Percentiles rank a stretch among this genome's conserved stretches.
phyloP scores from a whole-genome alignment of 2,888 invertebrate species.

The Pyrrhia umbra region DNA sequence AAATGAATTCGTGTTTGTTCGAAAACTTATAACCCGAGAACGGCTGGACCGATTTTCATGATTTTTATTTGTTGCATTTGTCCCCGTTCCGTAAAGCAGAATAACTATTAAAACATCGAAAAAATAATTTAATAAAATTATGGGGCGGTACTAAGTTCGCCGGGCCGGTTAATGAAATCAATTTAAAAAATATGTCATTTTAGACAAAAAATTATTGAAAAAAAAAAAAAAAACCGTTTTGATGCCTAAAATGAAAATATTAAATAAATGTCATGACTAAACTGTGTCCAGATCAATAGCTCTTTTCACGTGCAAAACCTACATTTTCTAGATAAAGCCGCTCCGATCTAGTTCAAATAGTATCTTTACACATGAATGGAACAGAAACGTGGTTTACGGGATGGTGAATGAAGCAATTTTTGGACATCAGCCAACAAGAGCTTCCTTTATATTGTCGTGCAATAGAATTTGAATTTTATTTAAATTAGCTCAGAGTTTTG shows the following conservation, averaged over 20 bases:
- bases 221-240: neutral
- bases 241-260: neutral
- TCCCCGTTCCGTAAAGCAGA: no score
- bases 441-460: slow-evolving; percentile 58
- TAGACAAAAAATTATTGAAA: no score
- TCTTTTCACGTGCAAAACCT: slow-evolving; percentile 54
- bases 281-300: slow-evolving; percentile 38
- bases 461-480: slow-evolving; percentile 57
- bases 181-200: no score
- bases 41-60: no score
- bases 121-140: no score
- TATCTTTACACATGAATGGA: slow-evolving; percentile 73
- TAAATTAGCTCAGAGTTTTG: slow-evolving; percentile 28
- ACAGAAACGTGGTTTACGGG: slow-evolving; percentile 69
- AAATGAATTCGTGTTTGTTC: no score
- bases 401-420: slow-evolving; percentile 71
- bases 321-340: slow-evolving; percentile 57
- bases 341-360: slow-evolving; percentile 62
- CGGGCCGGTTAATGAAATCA: no score
- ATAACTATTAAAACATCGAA: no score
- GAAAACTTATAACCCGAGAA: no score
- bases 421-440: slow-evolving; percentile 69
- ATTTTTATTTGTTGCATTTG: no score
- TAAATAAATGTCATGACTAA: slow-evolving; percentile 13
- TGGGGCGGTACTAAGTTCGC: no score